Base-by-base conservation (phyloP, 1,140 invertebrate species). In the Telenomus remus region DNA sequence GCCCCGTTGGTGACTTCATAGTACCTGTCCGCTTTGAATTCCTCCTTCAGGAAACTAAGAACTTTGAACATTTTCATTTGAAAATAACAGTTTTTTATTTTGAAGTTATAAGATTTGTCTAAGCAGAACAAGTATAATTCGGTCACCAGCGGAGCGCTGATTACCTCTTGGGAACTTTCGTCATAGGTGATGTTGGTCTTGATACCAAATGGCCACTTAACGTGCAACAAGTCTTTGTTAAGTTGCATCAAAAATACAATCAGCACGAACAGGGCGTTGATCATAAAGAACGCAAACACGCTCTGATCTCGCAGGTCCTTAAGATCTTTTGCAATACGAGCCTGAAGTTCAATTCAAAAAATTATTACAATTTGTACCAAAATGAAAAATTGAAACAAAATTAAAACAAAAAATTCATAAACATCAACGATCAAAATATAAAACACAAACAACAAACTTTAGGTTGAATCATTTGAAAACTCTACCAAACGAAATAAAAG, bases 171-270 rank as follows among this genome's bases (percentile, higher is more conserved):
- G 16, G 93, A 92, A 81, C 90, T 91, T 85, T 94, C 94, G 89
- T 95, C 92, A 90, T 95, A 96, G 44, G 95, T 96, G 84, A 97
- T 95, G 89, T 97, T 97, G 82, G 94, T 95, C 91, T 95, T 97
- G 81, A 95, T 95, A 90, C 95, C 96, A 84, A 95, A 93, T 13
- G 95, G 96, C 96, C 95, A 97, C 86, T 96, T 95, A 83, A 97
- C 91, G 88, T 98, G 96, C 74, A 97, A 91, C 86, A 93, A 92
- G 88, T 97, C 95, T 92, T 97, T 98, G 90, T 97, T 97, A 88
- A 98, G 91, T 91, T 98, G 97, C 81, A 99, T 93, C 84, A 98
- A 93, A 89, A 98, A 96, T 80, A 98, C 96, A 90, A 99, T 97
- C 84, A 99, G 92, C 76, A 99, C 96, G 92, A 99, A 99, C 78